Percentiles rank a stretch among this genome's conserved stretches.
Evolutionary conservation across 2,797 vertebrate genomes (phyloP).

Genomic region (Harpagifer antarcticus): DNA sequence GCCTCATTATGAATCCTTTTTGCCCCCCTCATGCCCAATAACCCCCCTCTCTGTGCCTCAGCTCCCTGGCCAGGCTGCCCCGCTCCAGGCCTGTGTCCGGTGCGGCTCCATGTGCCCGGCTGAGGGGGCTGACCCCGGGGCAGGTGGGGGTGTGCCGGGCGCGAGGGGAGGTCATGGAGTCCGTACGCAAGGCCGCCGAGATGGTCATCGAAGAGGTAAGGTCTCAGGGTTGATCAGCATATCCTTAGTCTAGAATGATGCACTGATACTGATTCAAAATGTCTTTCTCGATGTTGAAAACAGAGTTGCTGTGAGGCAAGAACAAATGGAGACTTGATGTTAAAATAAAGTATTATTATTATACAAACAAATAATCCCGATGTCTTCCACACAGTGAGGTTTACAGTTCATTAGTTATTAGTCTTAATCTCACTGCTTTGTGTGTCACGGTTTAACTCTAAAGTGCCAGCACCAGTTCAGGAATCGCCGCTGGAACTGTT

Average conservation of each 20-base stretch:
- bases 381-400: too few species aligned
- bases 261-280: too few species aligned
- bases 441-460: slow-evolving; percentile 26
- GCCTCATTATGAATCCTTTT: not conserved
- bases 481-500: slow-evolving; percentile 87
- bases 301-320: too few species aligned
- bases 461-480: slow-evolving; percentile 88
- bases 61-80: slow-evolving; percentile 85
- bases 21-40: slow-evolving; percentile 5
- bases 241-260: too few species aligned
- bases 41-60: slow-evolving; percentile 56
- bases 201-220: slow-evolving; percentile 87
- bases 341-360: too few species aligned
- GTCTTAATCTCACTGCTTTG: slow-evolving; percentile 24
- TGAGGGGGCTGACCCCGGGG: slow-evolving; percentile 84
- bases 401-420: too few species aligned
- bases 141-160: slow-evolving; percentile 83
- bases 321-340: too few species aligned
- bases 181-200: slow-evolving; percentile 79
- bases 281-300: too few species aligned
- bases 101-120: slow-evolving; percentile 77
- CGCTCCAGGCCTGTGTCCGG: slow-evolving; percentile 81
- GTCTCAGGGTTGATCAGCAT: not conserved
- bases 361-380: too few species aligned
- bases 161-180: slow-evolving; percentile 88